Evolutionary conservation across 1,140 invertebrate species (phyloP).

Genomic region (Anastrepha obliqua): DNA sequence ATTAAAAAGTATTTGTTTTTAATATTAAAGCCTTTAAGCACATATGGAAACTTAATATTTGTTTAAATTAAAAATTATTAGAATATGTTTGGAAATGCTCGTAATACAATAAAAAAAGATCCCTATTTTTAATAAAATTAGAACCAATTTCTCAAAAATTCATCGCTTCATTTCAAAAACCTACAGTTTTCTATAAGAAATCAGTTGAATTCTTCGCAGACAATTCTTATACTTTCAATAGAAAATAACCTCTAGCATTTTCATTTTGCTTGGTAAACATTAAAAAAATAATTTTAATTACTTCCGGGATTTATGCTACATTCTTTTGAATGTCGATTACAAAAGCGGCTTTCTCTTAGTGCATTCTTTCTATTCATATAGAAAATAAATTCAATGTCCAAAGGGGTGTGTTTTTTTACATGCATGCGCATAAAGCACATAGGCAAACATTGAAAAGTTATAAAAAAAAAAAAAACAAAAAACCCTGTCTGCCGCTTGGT

Average conservation of each 20-base stretch:
- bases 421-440: background rate
- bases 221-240: background rate
- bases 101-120: too few species aligned
- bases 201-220: too few species aligned
- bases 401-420: background rate
- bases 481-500: background rate
- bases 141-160: too few species aligned
- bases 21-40: too few species aligned
- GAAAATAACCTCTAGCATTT: background rate
- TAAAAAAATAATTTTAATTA: slow-evolving; percentile 8
- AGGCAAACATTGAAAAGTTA: background rate
- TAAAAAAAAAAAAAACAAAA: too few species aligned
- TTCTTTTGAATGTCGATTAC: background rate
- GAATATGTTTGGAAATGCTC: too few species aligned
- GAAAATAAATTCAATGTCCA: background rate
- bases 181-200: too few species aligned
- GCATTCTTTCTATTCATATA: background rate
- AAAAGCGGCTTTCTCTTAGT: slow-evolving; percentile 8
- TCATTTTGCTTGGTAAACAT: slow-evolving; percentile 27
- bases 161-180: too few species aligned
- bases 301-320: slow-evolving; percentile 1
- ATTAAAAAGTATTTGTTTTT: too few species aligned
- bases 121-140: too few species aligned
- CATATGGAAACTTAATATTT: too few species aligned
- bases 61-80: too few species aligned